These are phyloP conservation scores for Corythaeola cristata DNA, from an alignment of 2,113 vertebrate genomes.

Conservation along the genomic window DNA sequence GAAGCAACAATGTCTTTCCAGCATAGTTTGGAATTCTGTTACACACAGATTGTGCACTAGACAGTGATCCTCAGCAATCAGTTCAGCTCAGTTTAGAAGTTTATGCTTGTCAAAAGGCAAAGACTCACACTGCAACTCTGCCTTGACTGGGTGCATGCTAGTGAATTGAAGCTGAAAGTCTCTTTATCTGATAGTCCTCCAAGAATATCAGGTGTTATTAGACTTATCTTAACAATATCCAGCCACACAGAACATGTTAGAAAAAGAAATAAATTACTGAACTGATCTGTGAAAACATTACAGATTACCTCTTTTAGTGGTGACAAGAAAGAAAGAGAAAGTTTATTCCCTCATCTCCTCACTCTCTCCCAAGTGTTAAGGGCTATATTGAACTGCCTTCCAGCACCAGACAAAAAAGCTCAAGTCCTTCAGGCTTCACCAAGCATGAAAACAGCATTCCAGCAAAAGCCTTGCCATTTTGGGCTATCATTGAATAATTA, in stretches of 20 bases:
- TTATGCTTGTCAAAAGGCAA: neutral
- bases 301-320: neutral
- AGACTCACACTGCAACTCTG: neutral
- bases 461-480: neutral
- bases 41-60: neutral
- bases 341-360: neutral
- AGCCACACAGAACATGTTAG: neutral
- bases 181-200: neutral
- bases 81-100: neutral
- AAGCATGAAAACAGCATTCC: neutral
- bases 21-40: neutral
- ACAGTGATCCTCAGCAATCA: neutral
- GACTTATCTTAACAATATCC: neutral
- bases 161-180: neutral
- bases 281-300: neutral
- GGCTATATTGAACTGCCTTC: neutral
- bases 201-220: neutral
- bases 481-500: neutral
- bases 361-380: neutral
- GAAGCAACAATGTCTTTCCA: neutral
- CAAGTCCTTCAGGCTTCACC: neutral
- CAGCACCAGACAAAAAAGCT: neutral
- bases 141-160: neutral
- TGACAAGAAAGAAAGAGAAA: neutral
- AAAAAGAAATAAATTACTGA: neutral